These are phyloP conservation scores for Mormyrus proboscirostris DNA, from an alignment of 2,797 vertebrate genomes.

Conservation along the genomic window DNA sequence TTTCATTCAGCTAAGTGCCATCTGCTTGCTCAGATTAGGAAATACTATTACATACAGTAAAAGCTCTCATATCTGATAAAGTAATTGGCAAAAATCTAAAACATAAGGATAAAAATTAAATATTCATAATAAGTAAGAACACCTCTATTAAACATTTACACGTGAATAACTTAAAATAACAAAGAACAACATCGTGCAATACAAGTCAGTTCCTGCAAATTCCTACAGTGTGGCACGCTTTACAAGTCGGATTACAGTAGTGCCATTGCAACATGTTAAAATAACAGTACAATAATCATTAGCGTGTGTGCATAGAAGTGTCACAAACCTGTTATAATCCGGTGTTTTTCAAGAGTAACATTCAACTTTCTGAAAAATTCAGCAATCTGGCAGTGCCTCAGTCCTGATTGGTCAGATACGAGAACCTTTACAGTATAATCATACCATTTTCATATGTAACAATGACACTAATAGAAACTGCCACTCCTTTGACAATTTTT, in stretches of 20 bases:
- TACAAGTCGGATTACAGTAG: background rate
- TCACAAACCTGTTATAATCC: background rate
- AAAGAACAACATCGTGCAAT: background rate
- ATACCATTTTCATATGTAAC: background rate
- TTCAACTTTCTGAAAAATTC: background rate
- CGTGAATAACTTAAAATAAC: background rate
- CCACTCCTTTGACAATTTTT: background rate
- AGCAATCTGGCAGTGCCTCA: background rate
- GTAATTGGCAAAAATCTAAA: background rate
- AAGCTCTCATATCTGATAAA: background rate
- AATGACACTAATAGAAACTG: background rate
- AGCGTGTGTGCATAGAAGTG: background rate
- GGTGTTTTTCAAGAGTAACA: background rate
- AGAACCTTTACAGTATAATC: background rate
- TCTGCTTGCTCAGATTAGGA: background rate
- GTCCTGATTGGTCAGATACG: background rate
- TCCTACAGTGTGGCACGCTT: background rate
- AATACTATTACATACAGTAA: background rate
- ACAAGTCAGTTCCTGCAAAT: background rate
- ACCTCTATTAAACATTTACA: background rate
- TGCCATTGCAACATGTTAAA: background rate
- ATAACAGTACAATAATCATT: background rate
- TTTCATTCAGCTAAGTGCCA: background rate
- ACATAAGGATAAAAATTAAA: background rate
- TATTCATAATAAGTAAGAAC: background rate